Conservation (phyloP, 2,113 vertebrate species). For the Charadrius vociferus region DNA sequence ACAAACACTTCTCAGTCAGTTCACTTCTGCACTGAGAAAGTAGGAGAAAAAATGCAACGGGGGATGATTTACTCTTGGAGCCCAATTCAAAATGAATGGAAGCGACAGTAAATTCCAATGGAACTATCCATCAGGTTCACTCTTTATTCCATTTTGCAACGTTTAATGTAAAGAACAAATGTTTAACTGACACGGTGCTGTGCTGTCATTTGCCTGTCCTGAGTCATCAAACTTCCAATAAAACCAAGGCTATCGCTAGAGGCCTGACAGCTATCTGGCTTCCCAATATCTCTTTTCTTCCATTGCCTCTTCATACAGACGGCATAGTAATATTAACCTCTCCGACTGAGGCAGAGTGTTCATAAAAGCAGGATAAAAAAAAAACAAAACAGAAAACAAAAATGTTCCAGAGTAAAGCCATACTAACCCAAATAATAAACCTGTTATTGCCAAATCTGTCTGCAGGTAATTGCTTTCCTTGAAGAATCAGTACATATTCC, state of each 20-base stretch:
- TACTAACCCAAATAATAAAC: not conserved
- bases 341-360: not conserved
- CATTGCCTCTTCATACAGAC: not conserved
- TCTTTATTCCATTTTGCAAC: not conserved
- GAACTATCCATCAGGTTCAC: not conserved
- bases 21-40: not conserved
- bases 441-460: not conserved
- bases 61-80: not conserved
- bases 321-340: not conserved
- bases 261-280: not conserved
- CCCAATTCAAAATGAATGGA: not conserved
- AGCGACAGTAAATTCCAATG: not conserved
- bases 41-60: not conserved
- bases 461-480: not conserved
- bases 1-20: not conserved
- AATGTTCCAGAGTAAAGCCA: not conserved
- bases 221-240: not conserved
- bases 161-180: not conserved
- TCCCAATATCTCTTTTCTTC: not conserved
- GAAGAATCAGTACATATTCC: not conserved
- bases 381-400: not conserved
- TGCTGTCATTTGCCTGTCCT: not conserved
- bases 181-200: not conserved
- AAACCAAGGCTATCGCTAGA: not conserved
- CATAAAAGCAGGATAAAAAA: not conserved